These are phyloP conservation scores for Paedocypris sp. DNA, from an alignment of 2,113 vertebrate genomes.

Conservation along the genomic window DNA sequence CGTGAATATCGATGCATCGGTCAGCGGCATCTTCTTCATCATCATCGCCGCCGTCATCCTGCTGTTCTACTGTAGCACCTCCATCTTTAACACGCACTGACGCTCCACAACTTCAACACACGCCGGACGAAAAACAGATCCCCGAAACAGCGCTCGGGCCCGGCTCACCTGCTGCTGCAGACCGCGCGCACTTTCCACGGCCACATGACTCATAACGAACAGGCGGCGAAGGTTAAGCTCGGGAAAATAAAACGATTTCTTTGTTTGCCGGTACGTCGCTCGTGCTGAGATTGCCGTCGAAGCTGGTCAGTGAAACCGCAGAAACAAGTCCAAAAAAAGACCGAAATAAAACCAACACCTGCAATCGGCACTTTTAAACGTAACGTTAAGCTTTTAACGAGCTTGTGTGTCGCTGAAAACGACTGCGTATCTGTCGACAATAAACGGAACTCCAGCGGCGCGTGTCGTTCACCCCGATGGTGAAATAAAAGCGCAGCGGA, in stretches of 20 bases:
- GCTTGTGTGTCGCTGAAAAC: neutral
- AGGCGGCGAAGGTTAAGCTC: constrained; percentile 69
- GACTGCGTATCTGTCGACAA: neutral
- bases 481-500: constrained; percentile 14
- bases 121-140: neutral
- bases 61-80: constrained; percentile 5
- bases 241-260: constrained; percentile 56
- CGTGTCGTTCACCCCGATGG: constrained; percentile 12
- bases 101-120: constrained; percentile 45
- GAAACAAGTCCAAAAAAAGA: neutral
- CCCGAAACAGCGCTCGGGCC: too few species aligned
- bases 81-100: constrained; percentile 40
- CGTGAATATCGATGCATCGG: too few species aligned
- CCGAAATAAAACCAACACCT: neutral
- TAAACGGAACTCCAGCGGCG: constrained; percentile 4
- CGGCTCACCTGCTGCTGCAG: constrained; percentile 91
- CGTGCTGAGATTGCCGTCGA: neutral
- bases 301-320: neutral
- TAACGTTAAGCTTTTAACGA: neutral
- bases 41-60: constrained; percentile 29
- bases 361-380: neutral
- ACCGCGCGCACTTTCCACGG: constrained; percentile 89
- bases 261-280: constrained; percentile 53
- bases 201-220: constrained; percentile 99
- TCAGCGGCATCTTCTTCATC: too few species aligned